These are phyloP conservation scores for Brachionus calyciflorus DNA, from an alignment of 1,140 invertebrate species.

Conservation along the genomic window DNA sequence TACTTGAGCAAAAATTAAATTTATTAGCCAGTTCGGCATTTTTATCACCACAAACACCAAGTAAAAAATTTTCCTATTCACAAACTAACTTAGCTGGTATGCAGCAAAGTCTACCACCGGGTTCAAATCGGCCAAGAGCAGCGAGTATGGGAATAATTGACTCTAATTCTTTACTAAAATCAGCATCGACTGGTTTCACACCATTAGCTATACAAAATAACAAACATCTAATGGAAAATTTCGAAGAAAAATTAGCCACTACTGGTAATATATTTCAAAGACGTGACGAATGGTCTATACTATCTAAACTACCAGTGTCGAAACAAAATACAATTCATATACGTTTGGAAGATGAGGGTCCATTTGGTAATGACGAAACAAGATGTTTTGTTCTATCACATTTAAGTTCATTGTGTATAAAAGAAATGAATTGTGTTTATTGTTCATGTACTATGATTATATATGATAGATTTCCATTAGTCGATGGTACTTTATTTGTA, in stretches of 20 bases:
- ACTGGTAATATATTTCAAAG: conserved; percentile 71
- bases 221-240: conserved; percentile 23
- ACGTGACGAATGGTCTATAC: conserved; percentile 85
- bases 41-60: not conserved
- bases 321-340: conserved; percentile 84
- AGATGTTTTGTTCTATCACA: conserved; percentile 86
- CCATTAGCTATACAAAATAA: conserved; percentile 14
- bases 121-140: not conserved
- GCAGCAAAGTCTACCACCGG: too few relatives aligned
- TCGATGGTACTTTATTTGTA: conserved; percentile 94
- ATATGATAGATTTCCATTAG: conserved; percentile 90
- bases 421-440: conserved; percentile 75
- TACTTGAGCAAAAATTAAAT: conserved; percentile 17
- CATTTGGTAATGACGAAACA: conserved; percentile 93
- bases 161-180: not conserved
- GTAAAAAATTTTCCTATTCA: conserved; percentile 19
- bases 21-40: conserved; percentile 13
- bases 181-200: not conserved
- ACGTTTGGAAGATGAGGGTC: conserved; percentile 90
- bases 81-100: not conserved
- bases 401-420: conserved; percentile 75
- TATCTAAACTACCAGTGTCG: conserved; percentile 84
- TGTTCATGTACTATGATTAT: conserved; percentile 80
- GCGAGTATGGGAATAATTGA: not conserved
- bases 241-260: conserved; percentile 35